A percentile compares a stretch with the other conserved stretches of the same genome.
These are phyloP conservation scores for Saguinus imperator DNA, from an alignment of 2,113 vertebrate genomes.

Conservation along the genomic window DNA sequence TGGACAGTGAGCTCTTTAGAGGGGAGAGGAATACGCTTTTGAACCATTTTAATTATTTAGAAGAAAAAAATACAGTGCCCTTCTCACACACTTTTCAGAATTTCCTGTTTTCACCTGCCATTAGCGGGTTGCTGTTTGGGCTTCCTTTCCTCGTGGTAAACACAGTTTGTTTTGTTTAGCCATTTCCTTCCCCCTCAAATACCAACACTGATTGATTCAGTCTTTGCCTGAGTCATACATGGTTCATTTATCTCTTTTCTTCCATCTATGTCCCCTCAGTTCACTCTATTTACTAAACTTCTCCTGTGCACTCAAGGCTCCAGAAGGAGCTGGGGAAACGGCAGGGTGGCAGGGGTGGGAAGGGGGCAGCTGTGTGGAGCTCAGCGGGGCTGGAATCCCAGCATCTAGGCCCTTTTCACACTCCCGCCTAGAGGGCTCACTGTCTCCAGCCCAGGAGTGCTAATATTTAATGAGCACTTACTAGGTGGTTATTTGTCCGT, in stretches of 20 bases:
- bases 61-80: neutral
- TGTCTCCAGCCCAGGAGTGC: neutral
- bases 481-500: neutral
- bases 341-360: too few relatives aligned
- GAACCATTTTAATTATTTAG: neutral
- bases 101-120: conserved; percentile 18
- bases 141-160: conserved; percentile 36
- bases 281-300: neutral
- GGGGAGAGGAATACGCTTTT: neutral
- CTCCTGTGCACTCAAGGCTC: neutral
- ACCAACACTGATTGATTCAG: neutral
- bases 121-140: neutral
- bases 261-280: neutral
- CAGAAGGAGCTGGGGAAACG: neutral
- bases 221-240: neutral
- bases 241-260: neutral
- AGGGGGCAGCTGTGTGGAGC: neutral
- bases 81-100: conserved; percentile 22
- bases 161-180: conserved; percentile 37
- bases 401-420: neutral
- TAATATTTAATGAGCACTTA: neutral
- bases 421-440: neutral
- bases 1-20: neutral
- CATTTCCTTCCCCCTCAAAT: conserved; percentile 10
- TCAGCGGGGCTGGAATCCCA: neutral